Evolutionary conservation across 1,140 invertebrate species (phyloP).

Genomic region (Pachyrhynchus sulphureomaculatus): DNA sequence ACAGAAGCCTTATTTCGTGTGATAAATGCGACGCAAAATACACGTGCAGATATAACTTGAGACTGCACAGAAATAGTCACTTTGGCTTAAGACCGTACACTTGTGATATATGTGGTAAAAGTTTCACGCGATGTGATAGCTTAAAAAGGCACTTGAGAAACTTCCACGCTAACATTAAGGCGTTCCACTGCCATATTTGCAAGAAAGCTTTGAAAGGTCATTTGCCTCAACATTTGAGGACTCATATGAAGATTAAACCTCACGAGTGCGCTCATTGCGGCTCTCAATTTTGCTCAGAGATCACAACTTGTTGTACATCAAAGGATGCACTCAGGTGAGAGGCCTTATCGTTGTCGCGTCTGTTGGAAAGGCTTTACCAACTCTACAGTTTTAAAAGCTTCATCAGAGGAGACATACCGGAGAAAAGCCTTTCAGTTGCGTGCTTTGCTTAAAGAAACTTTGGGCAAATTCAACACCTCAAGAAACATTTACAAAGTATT

Average conservation of each 20-base stretch:
- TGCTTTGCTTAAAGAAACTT: slow-evolving; percentile 68
- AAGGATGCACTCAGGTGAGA: slow-evolving; percentile 83
- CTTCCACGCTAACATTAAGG: slow-evolving; percentile 75
- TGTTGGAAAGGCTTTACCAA: slow-evolving; percentile 81
- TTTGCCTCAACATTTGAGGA: slow-evolving; percentile 80
- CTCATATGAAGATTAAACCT: slow-evolving; percentile 81
- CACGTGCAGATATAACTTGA: slow-evolving; percentile 74
- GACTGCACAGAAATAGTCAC: slow-evolving; percentile 77
- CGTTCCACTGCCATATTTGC: slow-evolving; percentile 85
- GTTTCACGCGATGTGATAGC: slow-evolving; percentile 70
- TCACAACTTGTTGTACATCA: slow-evolving; percentile 93
- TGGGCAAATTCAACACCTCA: slow-evolving; percentile 76
- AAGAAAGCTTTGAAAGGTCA: slow-evolving; percentile 87
- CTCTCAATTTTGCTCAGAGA: slow-evolving; percentile 89
- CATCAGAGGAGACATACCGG: slow-evolving; percentile 77
- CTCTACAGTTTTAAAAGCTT: slow-evolving; percentile 77
- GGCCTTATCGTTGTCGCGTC: slow-evolving; percentile 77
- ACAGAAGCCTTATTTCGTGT: slow-evolving; percentile 72
- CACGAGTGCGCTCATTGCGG: slow-evolving; percentile 92
- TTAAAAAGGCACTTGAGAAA: slow-evolving; percentile 83
- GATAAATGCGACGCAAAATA: slow-evolving; percentile 76
- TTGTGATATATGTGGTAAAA: slow-evolving; percentile 84
- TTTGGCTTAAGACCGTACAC: slow-evolving; percentile 85
- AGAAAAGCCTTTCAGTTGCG: slow-evolving; percentile 80
- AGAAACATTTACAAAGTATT: slow-evolving; percentile 79